These are phyloP conservation scores for Chaenodraco wilsoni DNA, from an alignment of 2,797 vertebrate genomes.

Conservation along the genomic window DNA sequence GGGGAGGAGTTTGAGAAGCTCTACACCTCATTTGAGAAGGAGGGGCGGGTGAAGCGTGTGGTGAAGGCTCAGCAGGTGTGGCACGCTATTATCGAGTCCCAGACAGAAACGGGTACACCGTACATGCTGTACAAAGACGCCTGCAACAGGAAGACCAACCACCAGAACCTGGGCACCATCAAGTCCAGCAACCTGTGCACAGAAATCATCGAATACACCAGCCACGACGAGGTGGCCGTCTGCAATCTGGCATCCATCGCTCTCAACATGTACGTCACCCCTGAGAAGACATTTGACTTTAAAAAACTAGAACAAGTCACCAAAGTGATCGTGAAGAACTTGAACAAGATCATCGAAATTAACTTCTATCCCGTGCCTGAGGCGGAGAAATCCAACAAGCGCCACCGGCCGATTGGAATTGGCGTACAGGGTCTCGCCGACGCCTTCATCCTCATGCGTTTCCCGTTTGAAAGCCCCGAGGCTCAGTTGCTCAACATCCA, in stretches of 20 bases:
- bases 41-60: slow-evolving; percentile 88
- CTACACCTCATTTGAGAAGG: slow-evolving; percentile 91
- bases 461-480: slow-evolving; percentile 92
- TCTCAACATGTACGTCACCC: slow-evolving; percentile 96
- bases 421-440: slow-evolving; percentile 97
- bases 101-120: slow-evolving; percentile 96
- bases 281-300: slow-evolving; percentile 92
- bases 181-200: slow-evolving; percentile 98
- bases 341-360: slow-evolving; percentile 97
- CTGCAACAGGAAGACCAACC: slow-evolving; percentile 97
- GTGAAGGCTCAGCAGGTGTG: slow-evolving; percentile 97
- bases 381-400: slow-evolving; percentile 90
- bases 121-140: slow-evolving; percentile 99
- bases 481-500: slow-evolving; percentile 94
- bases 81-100: slow-evolving; percentile 96
- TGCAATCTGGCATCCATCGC: slow-evolving; percentile 97
- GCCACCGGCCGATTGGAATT: slow-evolving; percentile 94
- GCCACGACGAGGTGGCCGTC: slow-evolving; percentile 94
- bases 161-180: slow-evolving; percentile 97
- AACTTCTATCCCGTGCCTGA: slow-evolving; percentile 95
- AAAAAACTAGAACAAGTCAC: slow-evolving; percentile 90
- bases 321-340: slow-evolving; percentile 92
- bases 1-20: slow-evolving; percentile 96
- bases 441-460: slow-evolving; percentile 95
- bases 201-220: slow-evolving; percentile 95